Percentiles rank a stretch among this genome's conserved stretches.
phyloP scores from a whole-genome alignment of 2,888 invertebrate genomes.

The Onchidella celtica region DNA sequence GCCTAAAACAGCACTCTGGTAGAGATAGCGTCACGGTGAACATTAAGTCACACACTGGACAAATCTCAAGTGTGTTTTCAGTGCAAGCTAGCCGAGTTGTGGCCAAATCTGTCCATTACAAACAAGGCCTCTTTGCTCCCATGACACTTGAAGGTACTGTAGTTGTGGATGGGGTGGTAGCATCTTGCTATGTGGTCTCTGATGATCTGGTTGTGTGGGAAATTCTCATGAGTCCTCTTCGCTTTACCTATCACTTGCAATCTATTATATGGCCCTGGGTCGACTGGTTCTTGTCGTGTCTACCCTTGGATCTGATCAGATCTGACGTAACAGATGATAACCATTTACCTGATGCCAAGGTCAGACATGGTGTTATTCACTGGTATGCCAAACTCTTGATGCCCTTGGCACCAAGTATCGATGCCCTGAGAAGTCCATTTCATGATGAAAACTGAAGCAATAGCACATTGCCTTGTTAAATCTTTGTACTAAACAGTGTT shows the following conservation, averaged over 20 bases:
- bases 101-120: background rate
- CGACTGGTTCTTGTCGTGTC: background rate
- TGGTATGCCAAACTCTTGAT: background rate
- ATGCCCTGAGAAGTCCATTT: background rate
- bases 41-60: background rate
- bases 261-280: background rate
- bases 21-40: background rate
- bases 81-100: background rate
- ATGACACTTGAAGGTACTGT: background rate
- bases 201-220: background rate
- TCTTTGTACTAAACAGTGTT: too few species aligned
- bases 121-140: background rate
- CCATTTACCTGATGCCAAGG: too few species aligned
- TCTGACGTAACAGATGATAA: background rate
- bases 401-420: background rate
- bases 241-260: background rate
- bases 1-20: background rate
- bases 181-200: background rate
- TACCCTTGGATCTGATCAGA: background rate
- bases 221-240: background rate
- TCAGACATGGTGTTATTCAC: background rate
- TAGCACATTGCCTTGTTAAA: too few species aligned
- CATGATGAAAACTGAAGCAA: too few species aligned
- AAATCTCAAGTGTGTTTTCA: background rate
- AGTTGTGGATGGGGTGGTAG: background rate